These are phyloP conservation scores for Todiramphus saurophagus DNA, from an alignment of 2,113 vertebrate genomes.

Conservation along the genomic window DNA sequence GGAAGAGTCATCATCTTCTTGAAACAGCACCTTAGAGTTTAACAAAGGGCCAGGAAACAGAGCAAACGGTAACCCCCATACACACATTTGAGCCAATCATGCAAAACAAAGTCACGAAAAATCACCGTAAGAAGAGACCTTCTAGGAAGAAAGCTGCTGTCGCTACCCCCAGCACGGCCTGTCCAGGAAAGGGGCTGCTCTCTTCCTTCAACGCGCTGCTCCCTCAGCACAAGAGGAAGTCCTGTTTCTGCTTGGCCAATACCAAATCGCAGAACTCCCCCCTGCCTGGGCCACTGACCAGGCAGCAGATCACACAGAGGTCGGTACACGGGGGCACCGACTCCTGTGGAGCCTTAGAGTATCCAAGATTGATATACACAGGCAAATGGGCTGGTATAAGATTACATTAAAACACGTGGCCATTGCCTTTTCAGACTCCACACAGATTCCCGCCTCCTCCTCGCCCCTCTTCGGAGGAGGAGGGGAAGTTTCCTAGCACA, in stretches of 20 bases:
- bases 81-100: neutral
- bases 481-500: neutral
- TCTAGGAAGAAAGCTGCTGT: neutral
- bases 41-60: neutral
- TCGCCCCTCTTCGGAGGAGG: neutral
- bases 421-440: constrained; percentile 56
- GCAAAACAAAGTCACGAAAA: constrained; percentile 16
- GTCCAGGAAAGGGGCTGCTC: neutral
- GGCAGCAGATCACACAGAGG: neutral
- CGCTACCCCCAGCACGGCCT: neutral
- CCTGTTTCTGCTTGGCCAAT: neutral
- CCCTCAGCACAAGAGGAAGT: neutral
- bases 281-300: neutral
- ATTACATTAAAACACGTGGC: constrained; percentile 47
- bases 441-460: neutral
- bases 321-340: neutral
- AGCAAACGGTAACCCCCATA: neutral
- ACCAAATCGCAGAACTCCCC: neutral
- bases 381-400: constrained; percentile 41
- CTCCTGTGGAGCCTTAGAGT: neutral
- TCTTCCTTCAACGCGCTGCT: neutral
- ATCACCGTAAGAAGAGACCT: neutral
- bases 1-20: neutral
- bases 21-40: neutral
- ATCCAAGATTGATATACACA: neutral